Evolutionary conservation across 53 echinoderm and acorn worm species (phyloP).

Genomic region (Glandiceps talaboti): DNA sequence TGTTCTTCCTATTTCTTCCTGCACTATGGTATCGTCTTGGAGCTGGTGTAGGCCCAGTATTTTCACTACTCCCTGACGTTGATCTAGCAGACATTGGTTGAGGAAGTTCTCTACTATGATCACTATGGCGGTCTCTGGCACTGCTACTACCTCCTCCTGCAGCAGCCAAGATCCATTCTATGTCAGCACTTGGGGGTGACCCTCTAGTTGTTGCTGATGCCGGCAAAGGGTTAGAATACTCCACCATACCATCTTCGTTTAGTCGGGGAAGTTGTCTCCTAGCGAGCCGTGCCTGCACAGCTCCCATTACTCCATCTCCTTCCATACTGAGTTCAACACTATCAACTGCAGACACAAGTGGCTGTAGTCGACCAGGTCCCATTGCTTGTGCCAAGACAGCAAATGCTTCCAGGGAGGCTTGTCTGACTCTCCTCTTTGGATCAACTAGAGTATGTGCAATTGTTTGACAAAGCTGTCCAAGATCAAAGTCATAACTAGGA

Average conservation of each 20-base stretch:
- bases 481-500: constrained; percentile 99
- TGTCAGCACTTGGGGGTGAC: constrained; percentile 45
- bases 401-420: constrained; percentile 77
- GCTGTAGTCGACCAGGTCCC: constrained; percentile 79
- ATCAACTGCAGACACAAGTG: constrained; percentile 92
- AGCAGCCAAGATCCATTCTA: constrained; percentile 78
- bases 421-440: constrained; percentile 70
- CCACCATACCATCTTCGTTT: constrained; percentile 78
- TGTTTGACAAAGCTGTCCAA: constrained; percentile 56
- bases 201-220: constrained; percentile 59
- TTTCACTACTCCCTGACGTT: constrained; percentile 14
- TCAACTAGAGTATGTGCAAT: constrained; percentile 78
- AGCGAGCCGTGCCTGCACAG: constrained; percentile 90
- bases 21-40: constrained; percentile 85
- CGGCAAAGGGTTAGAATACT: constrained; percentile 69
- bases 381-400: constrained; percentile 96
- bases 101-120: constrained; percentile 39
- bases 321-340: constrained; percentile 78
- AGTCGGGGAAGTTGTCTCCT: constrained; percentile 78
- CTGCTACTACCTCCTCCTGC: constrained; percentile 53
- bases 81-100: constrained; percentile 68
- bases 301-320: constrained; percentile 96
- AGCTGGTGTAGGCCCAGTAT: constrained; percentile 44
- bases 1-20: constrained; percentile 74
- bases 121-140: constrained; percentile 11